Base-by-base conservation (phyloP, 2,888 invertebrate species). In the Orgyia antiqua region DNA sequence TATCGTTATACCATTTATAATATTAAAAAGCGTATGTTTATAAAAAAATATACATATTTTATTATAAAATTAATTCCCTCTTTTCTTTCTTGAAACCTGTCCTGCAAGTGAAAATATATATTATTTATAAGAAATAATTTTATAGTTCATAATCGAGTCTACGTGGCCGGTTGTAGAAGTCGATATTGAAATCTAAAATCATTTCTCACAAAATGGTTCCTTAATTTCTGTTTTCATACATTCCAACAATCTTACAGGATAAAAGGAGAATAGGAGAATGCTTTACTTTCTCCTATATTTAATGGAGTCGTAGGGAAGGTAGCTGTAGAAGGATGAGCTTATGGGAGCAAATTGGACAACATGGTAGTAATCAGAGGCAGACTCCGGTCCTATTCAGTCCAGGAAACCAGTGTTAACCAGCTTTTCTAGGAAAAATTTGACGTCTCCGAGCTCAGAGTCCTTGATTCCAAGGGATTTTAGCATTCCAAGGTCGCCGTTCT, bases 371-470 rank as follows among this genome's bases (percentile, higher is more conserved):
- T 90, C 89, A 89, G 92, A 90, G 89, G 89, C 89, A 72, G 89
- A 89, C 89, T 90, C 90, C 88, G 89, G 89, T 77, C 88, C 89
- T 87, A 89, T 89, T 93, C 93, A 97, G 89, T 97, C 96, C 80
- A 97, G 92, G 88, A 97, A 97, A 56, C 97, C 97, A 51, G 97
- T 97, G 82, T 96, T 96, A 38, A 97, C 96, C 63, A 97, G 89
- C 82, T 97, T 96, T 88, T 97, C 97, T 63, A 97, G 89, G 89
- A 97, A 97, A 88, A 97, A 97, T 73, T 97, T 97, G 33, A 97
- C 96, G 69, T 97, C 97, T 10, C 96, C 96, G 45, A 97, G 88
- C 71, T 97, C 97, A 0, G 96, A 96, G 76, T 97, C 97, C 82
- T 97, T 96, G 78, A 97, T 97, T 50, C 97, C 97, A 42, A 97